Evolutionary conservation across 2,888 invertebrate genomes (phyloP), one percentile per base, ranked within the genome.

Genomic region (Napeogenes inachia): DNA sequence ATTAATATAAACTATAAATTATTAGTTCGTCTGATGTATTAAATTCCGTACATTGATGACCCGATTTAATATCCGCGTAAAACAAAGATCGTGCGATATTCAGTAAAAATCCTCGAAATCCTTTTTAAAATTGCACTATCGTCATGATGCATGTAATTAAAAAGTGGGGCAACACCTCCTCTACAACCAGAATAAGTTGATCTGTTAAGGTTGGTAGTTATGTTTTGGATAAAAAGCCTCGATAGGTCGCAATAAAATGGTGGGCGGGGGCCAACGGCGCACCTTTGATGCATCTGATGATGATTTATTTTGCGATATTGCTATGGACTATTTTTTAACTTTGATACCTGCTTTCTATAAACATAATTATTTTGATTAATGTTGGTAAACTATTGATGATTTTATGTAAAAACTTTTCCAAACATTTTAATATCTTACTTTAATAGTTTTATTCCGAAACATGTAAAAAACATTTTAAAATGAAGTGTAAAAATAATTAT

Each of bases 71-170:
- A 73, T 71, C 68, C 71, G 68, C 65, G 65, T 68, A 65, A 73
- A 72, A 73, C 73, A 72, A 73, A 74, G 70, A 72, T 63, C 59
- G 64, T 50, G 66, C 65, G 65, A 70, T 69, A 70, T 75, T 75
- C 65, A 65, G 70, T 73, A 72, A 74, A 79, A 77, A 77, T 75
- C 73, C 75, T 76, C 78, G 72, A 80, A 85, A 85, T 84, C 80
- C 80, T 80, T 83, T 85, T 81, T 79, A 77, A 79, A 82, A 81
- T 79, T 83, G 81, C 82, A 81, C 79, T 78, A 78, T 69, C 74
- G 75, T 79, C 73, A 80, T 85, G 83, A 85, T 86, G 84, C 82
- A 85, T 86, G 85, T 85, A 84, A 87, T 87, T 88, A 87, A 86
- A 87, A 87, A 84, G 78, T 84, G 80, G 80, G 78, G 80, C 82